Conservation (phyloP, 2,113 vertebrate species). For the Theristicus caerulescens region DNA sequence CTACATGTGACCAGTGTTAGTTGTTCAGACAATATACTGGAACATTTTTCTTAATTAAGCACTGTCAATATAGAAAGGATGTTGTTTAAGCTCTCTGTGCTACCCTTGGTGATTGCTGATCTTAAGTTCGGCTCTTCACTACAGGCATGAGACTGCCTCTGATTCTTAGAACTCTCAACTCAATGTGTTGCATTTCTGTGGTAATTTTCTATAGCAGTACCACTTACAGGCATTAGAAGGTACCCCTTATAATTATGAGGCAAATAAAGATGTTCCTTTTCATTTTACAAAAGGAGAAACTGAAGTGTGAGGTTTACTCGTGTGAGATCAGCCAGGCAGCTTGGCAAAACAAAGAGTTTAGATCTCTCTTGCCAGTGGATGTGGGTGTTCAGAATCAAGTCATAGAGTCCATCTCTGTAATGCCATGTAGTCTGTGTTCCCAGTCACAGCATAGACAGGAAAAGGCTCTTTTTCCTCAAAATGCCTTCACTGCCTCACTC, state of each 20-base stretch:
- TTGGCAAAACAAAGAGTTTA: background rate
- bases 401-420: background rate
- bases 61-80: background rate
- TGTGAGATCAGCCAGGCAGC: background rate
- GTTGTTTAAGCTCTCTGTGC: background rate
- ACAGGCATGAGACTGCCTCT: background rate
- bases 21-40: background rate
- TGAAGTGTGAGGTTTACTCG: background rate
- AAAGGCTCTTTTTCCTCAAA: background rate
- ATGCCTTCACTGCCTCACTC: background rate
- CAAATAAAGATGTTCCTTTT: background rate
- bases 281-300: background rate
- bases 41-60: background rate
- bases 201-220: background rate
- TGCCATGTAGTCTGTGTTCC: background rate
- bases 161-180: background rate
- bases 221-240: background rate
- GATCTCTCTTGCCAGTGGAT: background rate
- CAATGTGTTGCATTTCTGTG: background rate
- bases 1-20: background rate
- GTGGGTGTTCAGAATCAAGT: background rate
- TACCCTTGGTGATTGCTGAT: background rate
- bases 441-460: background rate
- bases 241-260: background rate
- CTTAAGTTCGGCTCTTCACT: background rate